Evolutionary conservation across 2,888 invertebrate genomes (phyloP).

Genomic region (Callinectes sapidus): DNA sequence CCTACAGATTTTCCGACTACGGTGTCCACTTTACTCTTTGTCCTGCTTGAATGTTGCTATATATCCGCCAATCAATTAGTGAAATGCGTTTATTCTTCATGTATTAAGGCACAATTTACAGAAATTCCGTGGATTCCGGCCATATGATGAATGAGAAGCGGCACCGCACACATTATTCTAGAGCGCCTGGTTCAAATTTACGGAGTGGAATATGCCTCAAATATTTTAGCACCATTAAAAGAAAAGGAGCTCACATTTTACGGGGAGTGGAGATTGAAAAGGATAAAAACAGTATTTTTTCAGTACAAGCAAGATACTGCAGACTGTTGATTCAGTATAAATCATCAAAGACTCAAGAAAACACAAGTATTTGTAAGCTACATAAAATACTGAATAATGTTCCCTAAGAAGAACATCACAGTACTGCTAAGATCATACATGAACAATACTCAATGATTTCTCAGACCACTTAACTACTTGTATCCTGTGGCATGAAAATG

Average conservation of each 20-base stretch:
- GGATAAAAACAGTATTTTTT: too few species aligned
- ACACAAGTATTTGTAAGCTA: not conserved
- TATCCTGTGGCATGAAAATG: too few species aligned
- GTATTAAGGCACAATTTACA: not conserved
- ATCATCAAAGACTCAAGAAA: not conserved
- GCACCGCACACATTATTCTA: not conserved
- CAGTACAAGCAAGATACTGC: too few species aligned
- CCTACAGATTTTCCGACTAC: not conserved
- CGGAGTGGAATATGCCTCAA: not conserved
- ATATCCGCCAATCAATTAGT: constrained; percentile 1
- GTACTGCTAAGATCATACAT: not conserved
- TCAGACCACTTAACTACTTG: not conserved
- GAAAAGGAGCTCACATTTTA: not conserved
- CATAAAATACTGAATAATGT: not conserved
- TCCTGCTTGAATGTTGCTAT: constrained; percentile 28
- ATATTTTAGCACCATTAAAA: not conserved
- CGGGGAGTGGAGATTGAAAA: not conserved
- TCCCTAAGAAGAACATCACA: not conserved
- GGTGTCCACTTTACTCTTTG: not conserved
- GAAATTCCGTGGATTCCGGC: not conserved
- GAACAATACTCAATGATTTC: not conserved
- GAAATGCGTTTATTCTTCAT: not conserved
- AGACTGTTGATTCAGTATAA: not conserved
- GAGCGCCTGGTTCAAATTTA: not conserved
- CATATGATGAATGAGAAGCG: not conserved